Conservation (phyloP, 2,113 vertebrate genomes). For the Otis tarda region DNA sequence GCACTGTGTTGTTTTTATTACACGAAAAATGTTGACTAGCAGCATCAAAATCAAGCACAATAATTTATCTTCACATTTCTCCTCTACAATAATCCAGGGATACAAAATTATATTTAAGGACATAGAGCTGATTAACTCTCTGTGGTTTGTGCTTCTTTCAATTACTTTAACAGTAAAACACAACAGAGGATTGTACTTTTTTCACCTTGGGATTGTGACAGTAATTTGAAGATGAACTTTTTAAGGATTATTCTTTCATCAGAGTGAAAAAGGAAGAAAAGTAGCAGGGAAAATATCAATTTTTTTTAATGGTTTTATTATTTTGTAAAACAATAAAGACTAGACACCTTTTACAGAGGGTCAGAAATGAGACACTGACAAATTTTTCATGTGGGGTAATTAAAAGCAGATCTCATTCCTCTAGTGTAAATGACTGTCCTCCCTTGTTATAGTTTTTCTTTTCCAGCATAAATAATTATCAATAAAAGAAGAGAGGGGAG, state of each 20-base stretch:
- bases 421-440: neutral
- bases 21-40: neutral
- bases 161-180: neutral
- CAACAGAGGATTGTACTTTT: neutral
- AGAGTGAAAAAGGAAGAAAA: neutral
- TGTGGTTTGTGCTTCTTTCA: neutral
- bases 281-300: neutral
- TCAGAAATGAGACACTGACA: neutral
- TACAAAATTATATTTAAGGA: neutral
- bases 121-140: neutral
- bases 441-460: neutral
- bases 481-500: neutral
- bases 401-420: neutral
- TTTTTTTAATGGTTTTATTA: neutral
- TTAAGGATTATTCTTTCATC: neutral
- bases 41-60: neutral
- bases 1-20: neutral
- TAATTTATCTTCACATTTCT: neutral
- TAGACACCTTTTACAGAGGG: neutral
- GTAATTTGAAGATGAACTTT: neutral
- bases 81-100: neutral
- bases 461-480: neutral
- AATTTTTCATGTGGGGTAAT: neutral
- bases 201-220: neutral
- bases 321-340: neutral